These are phyloP conservation scores for Oreohelix idahoensis DNA, from an alignment of 1,140 invertebrate genomes.

Conservation along the genomic window DNA sequence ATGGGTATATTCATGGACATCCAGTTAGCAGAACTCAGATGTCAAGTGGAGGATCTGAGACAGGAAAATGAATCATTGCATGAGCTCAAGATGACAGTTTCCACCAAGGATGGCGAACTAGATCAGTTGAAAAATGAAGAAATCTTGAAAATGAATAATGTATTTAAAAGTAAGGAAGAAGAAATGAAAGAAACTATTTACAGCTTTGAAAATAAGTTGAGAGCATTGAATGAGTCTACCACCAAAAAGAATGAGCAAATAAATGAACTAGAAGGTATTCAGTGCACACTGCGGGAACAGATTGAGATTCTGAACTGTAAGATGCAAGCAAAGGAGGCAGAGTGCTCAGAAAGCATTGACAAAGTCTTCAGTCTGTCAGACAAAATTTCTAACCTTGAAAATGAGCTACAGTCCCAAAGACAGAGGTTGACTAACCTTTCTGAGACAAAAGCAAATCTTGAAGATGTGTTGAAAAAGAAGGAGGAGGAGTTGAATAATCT, in stretches of 20 bases:
- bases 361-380: background rate
- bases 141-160: background rate
- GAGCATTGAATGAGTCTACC: background rate
- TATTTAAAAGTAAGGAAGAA: background rate
- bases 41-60: background rate
- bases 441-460: background rate
- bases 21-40: slow-evolving; percentile 17
- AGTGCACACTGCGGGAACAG: background rate
- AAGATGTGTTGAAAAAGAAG: background rate
- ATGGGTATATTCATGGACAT: slow-evolving; percentile 32
- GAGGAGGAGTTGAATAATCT: background rate
- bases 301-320: background rate
- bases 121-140: background rate
- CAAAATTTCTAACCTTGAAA: background rate
- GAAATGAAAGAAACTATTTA: background rate
- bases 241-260: background rate
- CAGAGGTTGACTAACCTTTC: background rate
- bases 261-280: background rate
- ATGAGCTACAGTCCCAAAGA: background rate
- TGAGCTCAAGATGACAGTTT: background rate
- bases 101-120: background rate
- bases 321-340: background rate
- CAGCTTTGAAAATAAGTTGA: background rate
- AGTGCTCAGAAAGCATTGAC: background rate
- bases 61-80: background rate